These are phyloP conservation scores for Phrynosoma platyrhinos DNA, from an alignment of 2,113 vertebrate species.

Conservation along the genomic window DNA sequence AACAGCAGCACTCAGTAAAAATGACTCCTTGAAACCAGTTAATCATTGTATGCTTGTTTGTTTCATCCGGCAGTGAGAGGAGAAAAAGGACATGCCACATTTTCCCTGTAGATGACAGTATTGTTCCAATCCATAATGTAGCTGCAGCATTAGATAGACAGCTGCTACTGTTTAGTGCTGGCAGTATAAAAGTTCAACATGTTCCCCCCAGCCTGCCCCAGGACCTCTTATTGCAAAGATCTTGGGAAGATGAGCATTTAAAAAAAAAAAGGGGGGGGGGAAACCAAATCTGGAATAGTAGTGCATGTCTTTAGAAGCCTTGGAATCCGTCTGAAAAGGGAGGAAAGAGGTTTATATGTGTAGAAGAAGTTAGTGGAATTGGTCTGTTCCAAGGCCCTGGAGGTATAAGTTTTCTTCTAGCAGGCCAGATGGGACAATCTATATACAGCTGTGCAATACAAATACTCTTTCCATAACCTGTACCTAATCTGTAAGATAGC, in stretches of 20 bases:
- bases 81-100: background rate
- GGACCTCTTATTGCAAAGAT: background rate
- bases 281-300: background rate
- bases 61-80: too few relatives aligned
- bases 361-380: background rate
- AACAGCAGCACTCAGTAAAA: too few relatives aligned
- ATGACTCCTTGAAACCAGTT: too few relatives aligned
- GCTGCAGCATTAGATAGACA: background rate
- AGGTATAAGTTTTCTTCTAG: background rate
- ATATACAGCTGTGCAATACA: background rate
- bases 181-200: background rate
- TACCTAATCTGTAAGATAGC: background rate
- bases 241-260: background rate
- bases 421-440: background rate
- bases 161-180: background rate
- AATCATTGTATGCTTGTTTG: too few relatives aligned
- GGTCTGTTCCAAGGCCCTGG: background rate
- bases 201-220: background rate
- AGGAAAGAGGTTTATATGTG: background rate
- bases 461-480: background rate
- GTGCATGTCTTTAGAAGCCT: background rate
- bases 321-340: background rate
- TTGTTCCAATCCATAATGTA: background rate
- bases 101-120: conserved; percentile 57
- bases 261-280: background rate